A percentile compares a stretch with the other conserved stretches of the same genome.
These are phyloP conservation scores for Ochropleura leucogaster DNA, from an alignment of 2,888 invertebrate genomes.

Conservation along the genomic window DNA sequence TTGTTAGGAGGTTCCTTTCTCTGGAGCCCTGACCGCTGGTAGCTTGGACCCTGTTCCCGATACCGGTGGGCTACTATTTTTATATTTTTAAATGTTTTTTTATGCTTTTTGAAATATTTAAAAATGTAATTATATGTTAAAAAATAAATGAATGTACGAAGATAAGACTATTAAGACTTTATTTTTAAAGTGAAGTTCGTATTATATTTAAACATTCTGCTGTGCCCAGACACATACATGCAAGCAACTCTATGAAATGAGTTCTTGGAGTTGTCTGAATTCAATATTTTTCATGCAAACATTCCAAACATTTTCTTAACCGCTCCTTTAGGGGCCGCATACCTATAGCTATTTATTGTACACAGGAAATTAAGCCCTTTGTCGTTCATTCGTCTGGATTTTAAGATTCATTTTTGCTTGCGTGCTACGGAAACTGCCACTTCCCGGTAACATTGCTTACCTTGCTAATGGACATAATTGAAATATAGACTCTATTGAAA, in stretches of 20 bases:
- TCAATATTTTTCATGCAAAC: constrained; percentile 7
- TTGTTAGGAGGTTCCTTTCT: no score
- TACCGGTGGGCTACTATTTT: no score
- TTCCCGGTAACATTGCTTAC: constrained; percentile 68
- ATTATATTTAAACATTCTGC: background rate
- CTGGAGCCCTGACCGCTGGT: no score
- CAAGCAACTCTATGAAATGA: background rate
- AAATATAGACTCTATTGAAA: constrained; percentile 69
- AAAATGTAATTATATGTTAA: no score
- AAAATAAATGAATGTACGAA: no score
- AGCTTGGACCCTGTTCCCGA: no score
- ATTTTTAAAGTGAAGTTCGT: background rate
- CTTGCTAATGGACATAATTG: constrained; percentile 63
- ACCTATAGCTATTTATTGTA: constrained; percentile 70
- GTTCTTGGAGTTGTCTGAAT: background rate
- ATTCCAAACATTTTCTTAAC: constrained; percentile 6
- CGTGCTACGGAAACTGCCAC: constrained; percentile 55
- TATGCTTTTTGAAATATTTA: no score
- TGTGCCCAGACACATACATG: background rate
- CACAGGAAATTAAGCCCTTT: constrained; percentile 81
- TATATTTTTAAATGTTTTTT: no score
- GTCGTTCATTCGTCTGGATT: constrained; percentile 69
- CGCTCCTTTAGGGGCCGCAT: constrained; percentile 50
- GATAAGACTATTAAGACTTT: no score
- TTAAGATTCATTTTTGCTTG: constrained; percentile 77